Percentiles rank a stretch among this genome's conserved stretches.
Evolutionary conservation across 2,113 vertebrate species (phyloP).

Genomic region (Danio rerio): DNA sequence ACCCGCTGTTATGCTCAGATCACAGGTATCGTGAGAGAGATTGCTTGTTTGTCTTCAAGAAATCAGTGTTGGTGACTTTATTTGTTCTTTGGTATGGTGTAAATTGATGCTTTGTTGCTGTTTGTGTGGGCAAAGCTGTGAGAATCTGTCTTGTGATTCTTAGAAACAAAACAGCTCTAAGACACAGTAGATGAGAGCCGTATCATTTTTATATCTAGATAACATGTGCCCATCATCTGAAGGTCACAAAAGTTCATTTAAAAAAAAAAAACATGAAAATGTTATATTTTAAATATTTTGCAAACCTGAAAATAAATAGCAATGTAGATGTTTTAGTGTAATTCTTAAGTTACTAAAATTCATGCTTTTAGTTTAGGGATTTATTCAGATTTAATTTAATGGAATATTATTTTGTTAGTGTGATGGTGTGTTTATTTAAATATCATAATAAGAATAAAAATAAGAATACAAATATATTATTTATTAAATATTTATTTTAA

Average conservation of each 20-base stretch:
- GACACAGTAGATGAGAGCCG: not conserved
- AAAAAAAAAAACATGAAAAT: not conserved
- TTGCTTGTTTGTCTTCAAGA: slow-evolving; percentile 21
- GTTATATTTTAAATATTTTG: not conserved
- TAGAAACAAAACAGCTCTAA: not conserved
- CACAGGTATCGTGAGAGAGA: slow-evolving; percentile 13
- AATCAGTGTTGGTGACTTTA: slow-evolving; percentile 1
- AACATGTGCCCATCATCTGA: not conserved
- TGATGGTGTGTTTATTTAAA: too few relatives aligned
- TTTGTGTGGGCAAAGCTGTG: not conserved
- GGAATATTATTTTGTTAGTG: too few relatives aligned
- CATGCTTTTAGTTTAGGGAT: not conserved
- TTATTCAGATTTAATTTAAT: not conserved
- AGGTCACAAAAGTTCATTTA: not conserved
- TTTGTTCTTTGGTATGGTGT: not conserved
- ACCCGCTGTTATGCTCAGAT: not conserved
- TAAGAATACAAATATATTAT: too few relatives aligned
- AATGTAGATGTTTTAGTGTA: too few relatives aligned
- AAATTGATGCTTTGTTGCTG: not conserved
- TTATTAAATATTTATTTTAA: too few relatives aligned
- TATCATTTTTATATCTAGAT: not conserved
- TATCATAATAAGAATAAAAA: too few relatives aligned
- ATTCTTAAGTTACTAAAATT: not conserved
- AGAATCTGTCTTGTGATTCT: not conserved
- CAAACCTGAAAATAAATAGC: not conserved